Conservation (phyloP, 2,888 invertebrate genomes). For the Rhamphomyia laevipes region DNA sequence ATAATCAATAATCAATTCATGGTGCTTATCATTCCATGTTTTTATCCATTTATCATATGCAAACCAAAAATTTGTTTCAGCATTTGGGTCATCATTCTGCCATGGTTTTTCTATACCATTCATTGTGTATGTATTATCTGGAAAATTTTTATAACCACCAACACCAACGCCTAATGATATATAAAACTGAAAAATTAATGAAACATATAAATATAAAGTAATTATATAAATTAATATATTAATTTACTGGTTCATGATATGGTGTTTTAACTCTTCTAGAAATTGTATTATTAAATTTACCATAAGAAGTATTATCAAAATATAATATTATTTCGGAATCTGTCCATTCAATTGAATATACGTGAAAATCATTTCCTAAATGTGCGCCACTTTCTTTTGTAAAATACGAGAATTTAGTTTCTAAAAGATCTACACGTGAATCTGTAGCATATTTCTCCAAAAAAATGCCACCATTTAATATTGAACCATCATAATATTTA, state of each 20-base stretch:
- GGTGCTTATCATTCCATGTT: constrained; percentile 51
- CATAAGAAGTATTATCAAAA: constrained; percentile 47
- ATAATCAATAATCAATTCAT: constrained; percentile 27
- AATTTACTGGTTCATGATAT: too few relatives aligned
- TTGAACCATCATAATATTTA: constrained; percentile 23
- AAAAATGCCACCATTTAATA: constrained; percentile 27
- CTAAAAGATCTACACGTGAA: too few relatives aligned
- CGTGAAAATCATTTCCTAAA: constrained; percentile 50
- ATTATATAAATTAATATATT: background rate
- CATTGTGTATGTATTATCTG: constrained; percentile 39
- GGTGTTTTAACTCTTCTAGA: too few relatives aligned
- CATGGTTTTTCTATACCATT: constrained; percentile 51
- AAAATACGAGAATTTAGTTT: too few relatives aligned
- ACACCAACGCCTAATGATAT: constrained; percentile 59
- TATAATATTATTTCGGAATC: constrained; percentile 20
- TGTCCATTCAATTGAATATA: constrained; percentile 57
- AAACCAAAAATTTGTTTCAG: constrained; percentile 57
- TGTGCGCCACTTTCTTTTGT: constrained; percentile 21
- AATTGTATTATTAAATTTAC: constrained; percentile 15
- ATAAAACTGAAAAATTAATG: background rate
- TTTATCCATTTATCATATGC: constrained; percentile 50
- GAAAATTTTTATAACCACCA: constrained; percentile 61
- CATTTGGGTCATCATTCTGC: constrained; percentile 53
- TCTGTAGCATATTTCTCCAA: too few relatives aligned
- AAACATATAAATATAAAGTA: background rate